Percentiles rank a stretch among this genome's conserved stretches.
Evolutionary conservation across 2,797 vertebrate species (phyloP).

Genomic region (Lutjanus campechanus): DNA sequence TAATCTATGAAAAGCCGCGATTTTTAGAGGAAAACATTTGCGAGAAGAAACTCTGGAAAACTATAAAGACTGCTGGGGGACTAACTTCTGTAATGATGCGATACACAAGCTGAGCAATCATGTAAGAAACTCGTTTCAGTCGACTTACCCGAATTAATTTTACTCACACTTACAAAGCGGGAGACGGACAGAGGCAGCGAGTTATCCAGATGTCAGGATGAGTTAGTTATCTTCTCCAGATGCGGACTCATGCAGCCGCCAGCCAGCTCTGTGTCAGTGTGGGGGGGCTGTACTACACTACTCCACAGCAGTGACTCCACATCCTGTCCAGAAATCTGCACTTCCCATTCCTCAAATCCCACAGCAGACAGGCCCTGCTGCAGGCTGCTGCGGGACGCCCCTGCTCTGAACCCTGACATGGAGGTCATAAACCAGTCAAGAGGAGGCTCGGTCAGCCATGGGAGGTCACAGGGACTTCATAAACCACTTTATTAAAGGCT

Average conservation of each 20-base stretch:
- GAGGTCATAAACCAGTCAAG: constrained; percentile 36
- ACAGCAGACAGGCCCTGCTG: constrained; percentile 18
- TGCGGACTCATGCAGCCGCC: constrained; percentile 38
- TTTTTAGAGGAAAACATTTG: neutral
- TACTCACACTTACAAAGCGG: neutral
- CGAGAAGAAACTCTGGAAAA: neutral
- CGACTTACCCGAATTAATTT: constrained; percentile 50
- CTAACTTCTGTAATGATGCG: neutral
- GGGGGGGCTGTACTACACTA: constrained; percentile 27
- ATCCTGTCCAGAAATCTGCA: constrained; percentile 78
- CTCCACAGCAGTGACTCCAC: constrained; percentile 63
- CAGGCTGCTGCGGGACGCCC: neutral
- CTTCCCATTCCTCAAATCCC: constrained; percentile 79
- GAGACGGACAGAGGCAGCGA: constrained; percentile 1
- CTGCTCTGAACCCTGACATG: constrained; percentile 45
- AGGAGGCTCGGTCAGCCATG: constrained; percentile 1
- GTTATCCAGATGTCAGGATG: constrained; percentile 48
- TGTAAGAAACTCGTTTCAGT: constrained; percentile 3
- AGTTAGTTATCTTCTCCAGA: constrained; percentile 41
- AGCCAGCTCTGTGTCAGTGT: constrained; percentile 23
- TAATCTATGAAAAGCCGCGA: neutral
- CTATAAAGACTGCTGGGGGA: neutral
- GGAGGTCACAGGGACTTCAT: constrained; percentile 9
- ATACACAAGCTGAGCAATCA: neutral
- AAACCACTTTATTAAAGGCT: neutral